Evolutionary conservation across 2,113 vertebrate genomes (phyloP).

Genomic region (Chloropsis cyanopogon): DNA sequence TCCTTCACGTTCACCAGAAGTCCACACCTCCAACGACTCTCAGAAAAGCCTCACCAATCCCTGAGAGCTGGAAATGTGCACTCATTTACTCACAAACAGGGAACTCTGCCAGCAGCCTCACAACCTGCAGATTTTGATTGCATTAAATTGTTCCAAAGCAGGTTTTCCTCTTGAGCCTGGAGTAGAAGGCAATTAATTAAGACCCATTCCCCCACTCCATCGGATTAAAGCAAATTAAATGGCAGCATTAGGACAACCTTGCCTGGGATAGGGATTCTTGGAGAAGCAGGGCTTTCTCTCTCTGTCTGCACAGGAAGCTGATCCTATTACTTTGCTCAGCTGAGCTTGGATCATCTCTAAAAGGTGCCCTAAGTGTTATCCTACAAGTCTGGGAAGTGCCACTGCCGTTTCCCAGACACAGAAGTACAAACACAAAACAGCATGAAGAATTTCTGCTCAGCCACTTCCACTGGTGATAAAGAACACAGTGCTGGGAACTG

Average conservation of each 20-base stretch:
- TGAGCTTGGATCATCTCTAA: neutral
- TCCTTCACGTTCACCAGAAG: neutral
- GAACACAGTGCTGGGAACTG: neutral
- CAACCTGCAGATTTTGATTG: conserved; percentile 58
- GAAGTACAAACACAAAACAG: neutral
- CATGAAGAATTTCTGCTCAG: neutral
- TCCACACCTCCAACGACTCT: accelerated
- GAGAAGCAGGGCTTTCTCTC: neutral
- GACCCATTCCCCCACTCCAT: neutral
- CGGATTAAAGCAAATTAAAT: conserved; percentile 60
- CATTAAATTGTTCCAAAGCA: conserved; percentile 58
- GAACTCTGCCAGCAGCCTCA: conserved; percentile 36
- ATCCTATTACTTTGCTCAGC: neutral
- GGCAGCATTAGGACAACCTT: conserved; percentile 1
- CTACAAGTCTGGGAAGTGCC: neutral
- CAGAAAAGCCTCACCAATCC: neutral
- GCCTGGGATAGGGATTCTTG: neutral
- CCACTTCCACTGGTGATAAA: neutral
- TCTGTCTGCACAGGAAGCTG: neutral
- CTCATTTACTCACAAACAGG: neutral
- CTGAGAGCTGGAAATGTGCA: neutral
- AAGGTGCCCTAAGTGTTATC: neutral
- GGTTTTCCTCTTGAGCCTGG: conserved; percentile 55
- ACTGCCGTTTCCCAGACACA: neutral
- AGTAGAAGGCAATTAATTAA: conserved; percentile 75